Evolutionary conservation across 2,113 vertebrate species (phyloP).

Genomic region (Pogonocichla stellata): DNA sequence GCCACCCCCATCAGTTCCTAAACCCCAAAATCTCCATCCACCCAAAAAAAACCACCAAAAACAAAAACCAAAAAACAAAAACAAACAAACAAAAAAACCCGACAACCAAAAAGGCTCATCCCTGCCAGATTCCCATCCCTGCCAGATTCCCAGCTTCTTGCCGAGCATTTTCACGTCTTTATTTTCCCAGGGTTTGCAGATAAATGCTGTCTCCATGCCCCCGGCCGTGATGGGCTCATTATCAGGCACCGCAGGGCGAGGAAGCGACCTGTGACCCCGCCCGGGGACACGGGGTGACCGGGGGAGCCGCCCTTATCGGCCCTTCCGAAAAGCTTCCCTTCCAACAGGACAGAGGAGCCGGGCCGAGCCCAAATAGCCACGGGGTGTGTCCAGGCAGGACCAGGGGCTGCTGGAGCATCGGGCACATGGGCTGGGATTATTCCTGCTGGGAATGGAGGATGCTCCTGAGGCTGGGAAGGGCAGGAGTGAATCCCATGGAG

Average conservation of each 20-base stretch:
- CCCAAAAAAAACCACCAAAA: no score
- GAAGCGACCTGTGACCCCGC: slow-evolving; percentile 50
- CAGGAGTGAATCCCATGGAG: background rate
- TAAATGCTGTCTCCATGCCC: slow-evolving; percentile 9
- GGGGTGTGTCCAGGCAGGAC: background rate
- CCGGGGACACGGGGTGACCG: background rate
- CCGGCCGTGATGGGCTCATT: background rate
- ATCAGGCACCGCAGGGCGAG: background rate
- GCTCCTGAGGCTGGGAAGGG: background rate
- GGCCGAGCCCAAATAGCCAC: rapidly evolving
- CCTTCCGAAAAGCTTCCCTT: background rate
- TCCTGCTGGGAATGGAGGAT: background rate
- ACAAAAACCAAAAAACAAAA: no score
- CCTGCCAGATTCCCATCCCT: background rate
- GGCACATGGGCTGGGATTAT: rapidly evolving
- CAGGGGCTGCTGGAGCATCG: background rate
- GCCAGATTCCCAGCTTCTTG: background rate
- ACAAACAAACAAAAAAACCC: no score
- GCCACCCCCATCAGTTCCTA: background rate
- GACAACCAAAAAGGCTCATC: background rate
- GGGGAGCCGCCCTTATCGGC: background rate
- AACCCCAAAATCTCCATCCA: background rate
- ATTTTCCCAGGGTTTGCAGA: slow-evolving; percentile 43
- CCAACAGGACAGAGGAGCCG: background rate
- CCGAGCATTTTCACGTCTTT: background rate